Evolutionary conservation across 2,113 vertebrate genomes (phyloP).

Genomic region (Rallus limicola): DNA sequence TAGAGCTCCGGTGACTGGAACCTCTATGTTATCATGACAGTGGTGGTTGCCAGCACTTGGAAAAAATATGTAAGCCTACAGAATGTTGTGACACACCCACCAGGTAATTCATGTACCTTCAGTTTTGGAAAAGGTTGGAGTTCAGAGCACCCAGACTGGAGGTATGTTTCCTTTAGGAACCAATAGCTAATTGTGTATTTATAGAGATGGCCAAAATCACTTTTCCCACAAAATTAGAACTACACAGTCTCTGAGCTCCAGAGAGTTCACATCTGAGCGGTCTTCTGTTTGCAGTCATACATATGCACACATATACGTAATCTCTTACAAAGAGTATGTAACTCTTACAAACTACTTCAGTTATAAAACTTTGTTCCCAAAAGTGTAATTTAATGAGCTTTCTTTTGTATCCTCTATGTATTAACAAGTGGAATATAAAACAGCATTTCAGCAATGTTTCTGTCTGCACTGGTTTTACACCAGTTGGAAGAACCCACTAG

Average conservation of each 20-base stretch:
- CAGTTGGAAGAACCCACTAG: neutral
- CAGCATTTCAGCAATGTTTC: neutral
- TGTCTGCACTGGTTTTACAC: neutral
- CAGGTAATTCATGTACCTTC: neutral
- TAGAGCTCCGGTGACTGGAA: neutral
- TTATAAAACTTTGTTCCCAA: neutral
- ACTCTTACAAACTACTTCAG: neutral
- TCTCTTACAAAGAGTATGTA: neutral
- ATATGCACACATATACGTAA: neutral
- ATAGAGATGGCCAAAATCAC: neutral
- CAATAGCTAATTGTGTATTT: neutral
- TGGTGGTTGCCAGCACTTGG: neutral
- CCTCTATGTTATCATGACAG: neutral
- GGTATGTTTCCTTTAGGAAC: neutral
- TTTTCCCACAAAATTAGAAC: neutral
- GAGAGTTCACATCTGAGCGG: neutral
- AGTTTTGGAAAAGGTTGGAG: neutral
- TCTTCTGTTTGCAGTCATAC: neutral
- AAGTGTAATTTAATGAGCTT: neutral
- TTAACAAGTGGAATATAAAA: neutral
- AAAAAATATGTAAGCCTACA: neutral
- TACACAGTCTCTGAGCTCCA: neutral
- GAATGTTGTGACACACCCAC: neutral
- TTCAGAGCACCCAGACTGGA: neutral
- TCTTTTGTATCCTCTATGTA: neutral